Conservation (phyloP, 2,888 invertebrate species). For the Notocelia uddmanniana region DNA sequence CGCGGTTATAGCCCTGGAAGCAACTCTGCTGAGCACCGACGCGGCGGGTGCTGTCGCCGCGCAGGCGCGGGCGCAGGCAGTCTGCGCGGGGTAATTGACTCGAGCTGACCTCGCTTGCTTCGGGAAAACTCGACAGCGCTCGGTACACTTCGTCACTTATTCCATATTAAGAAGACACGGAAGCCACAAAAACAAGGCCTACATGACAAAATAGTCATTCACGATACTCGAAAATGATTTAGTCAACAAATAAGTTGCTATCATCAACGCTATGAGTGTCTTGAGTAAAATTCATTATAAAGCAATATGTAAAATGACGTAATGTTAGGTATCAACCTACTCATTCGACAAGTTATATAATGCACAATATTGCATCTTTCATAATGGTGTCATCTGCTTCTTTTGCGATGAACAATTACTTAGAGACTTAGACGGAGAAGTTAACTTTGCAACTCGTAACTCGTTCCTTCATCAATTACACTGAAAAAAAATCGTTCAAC, state of each 20-base stretch:
- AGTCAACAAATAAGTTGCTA: not conserved
- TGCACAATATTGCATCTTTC: constrained; percentile 33
- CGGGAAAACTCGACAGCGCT: constrained; percentile 74
- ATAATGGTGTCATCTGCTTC: constrained; percentile 36
- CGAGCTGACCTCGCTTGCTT: constrained; percentile 85
- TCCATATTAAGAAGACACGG: constrained; percentile 36
- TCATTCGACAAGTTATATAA: constrained; percentile 34
- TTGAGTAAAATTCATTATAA: constrained; percentile 22
- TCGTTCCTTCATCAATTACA: not conserved
- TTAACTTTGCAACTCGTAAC: constrained; percentile 10
- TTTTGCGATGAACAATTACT: constrained; percentile 18
- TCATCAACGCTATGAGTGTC: not conserved
- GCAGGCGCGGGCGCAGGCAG: constrained; percentile 58
- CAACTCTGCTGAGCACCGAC: constrained; percentile 36
- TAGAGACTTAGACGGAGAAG: not conserved
- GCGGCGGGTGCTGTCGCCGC: constrained; percentile 50
- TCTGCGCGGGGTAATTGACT: constrained; percentile 88
- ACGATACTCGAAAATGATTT: not conserved
- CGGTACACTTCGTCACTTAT: constrained; percentile 63
- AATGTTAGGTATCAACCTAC: constrained; percentile 16
- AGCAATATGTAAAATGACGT: constrained; percentile 31
- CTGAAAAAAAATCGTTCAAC: too few relatives aligned
- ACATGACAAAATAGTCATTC: not conserved
- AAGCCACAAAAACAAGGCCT: constrained; percentile 29
- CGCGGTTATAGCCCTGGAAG: constrained; percentile 4